Percentiles rank a stretch among this genome's conserved stretches.
Conservation (phyloP, 2,888 invertebrate genomes). For the Andrena dorsata region DNA sequence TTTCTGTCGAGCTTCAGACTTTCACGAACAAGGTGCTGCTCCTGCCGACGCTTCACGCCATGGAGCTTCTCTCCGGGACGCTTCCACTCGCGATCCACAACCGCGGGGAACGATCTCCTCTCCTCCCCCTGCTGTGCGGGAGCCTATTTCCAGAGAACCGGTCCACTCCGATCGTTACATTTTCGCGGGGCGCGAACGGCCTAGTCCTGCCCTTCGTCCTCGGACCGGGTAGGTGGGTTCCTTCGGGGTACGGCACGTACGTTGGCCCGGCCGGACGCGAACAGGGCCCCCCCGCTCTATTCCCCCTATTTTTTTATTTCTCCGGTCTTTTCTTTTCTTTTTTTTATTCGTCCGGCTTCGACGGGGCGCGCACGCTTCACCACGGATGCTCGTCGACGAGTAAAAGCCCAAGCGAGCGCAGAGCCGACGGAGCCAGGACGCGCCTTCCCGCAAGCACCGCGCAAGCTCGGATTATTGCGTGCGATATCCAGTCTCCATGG, state of each 20-base stretch:
- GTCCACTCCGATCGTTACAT: conserved; percentile 47
- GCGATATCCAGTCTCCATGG: conserved; percentile 13
- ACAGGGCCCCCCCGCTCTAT: not conserved
- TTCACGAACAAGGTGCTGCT: conserved; percentile 32
- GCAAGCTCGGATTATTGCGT: conserved; percentile 72
- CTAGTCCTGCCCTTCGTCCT: not conserved
- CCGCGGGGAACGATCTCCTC: conserved; percentile 14
- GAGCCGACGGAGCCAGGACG: conserved; percentile 66
- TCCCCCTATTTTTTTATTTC: not conserved
- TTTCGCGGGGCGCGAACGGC: conserved; percentile 30
- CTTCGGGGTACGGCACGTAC: not conserved
- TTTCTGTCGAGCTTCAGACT: conserved; percentile 41
- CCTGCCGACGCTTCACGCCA: conserved; percentile 54
- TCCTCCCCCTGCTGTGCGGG: conserved; percentile 2
- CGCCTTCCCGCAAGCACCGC: conserved; percentile 73
- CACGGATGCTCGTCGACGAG: conserved; percentile 68
- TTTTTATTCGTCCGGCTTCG: conserved; percentile 13
- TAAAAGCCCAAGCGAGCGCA: conserved; percentile 50
- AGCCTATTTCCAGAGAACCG: conserved; percentile 20
- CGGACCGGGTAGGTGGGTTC: not conserved
- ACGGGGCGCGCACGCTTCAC: conserved; percentile 58
- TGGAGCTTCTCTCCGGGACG: conserved; percentile 43
- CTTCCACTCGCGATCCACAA: conserved; percentile 40
- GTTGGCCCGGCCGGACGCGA: conserved; percentile 12
- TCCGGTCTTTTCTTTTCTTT: not conserved